Evolutionary conservation across 2,113 vertebrate genomes (phyloP).

Genomic region (Athene noctua): DNA sequence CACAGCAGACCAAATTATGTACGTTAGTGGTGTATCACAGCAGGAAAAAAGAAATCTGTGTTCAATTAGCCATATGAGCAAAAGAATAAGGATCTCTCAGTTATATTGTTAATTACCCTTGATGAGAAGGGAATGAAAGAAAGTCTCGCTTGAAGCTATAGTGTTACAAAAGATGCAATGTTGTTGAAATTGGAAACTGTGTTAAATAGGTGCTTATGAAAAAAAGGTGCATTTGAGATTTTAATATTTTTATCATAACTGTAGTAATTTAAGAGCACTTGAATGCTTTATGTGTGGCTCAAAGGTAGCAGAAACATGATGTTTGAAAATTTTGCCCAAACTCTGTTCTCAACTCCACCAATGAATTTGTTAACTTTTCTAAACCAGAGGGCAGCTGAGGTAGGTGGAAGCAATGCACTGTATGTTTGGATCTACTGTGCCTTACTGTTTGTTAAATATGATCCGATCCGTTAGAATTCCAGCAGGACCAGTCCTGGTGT

Average conservation of each 20-base stretch:
- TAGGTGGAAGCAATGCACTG: background rate
- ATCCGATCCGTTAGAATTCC: background rate
- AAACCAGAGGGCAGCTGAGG: background rate
- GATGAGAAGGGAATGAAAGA: conserved; percentile 3
- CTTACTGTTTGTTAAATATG: background rate
- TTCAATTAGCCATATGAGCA: background rate
- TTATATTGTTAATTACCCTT: background rate
- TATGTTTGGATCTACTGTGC: background rate
- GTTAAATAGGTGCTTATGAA: background rate
- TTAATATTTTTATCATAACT: background rate
- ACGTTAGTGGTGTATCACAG: background rate
- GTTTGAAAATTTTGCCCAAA: background rate
- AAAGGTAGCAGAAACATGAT: background rate
- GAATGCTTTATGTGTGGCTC: background rate
- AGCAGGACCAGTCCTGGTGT: background rate
- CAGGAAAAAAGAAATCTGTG: background rate
- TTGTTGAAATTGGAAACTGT: background rate
- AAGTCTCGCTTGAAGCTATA: background rate
- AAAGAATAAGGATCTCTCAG: background rate
- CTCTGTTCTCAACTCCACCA: background rate
- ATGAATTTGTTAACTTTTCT: background rate
- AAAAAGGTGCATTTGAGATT: background rate
- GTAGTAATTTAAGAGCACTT: background rate
- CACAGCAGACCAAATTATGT: background rate
- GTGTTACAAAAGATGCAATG: background rate